These are phyloP conservation scores for Pseudomyrmex pallidus DNA, from an alignment of 1,140 invertebrate species.

Conservation along the genomic window DNA sequence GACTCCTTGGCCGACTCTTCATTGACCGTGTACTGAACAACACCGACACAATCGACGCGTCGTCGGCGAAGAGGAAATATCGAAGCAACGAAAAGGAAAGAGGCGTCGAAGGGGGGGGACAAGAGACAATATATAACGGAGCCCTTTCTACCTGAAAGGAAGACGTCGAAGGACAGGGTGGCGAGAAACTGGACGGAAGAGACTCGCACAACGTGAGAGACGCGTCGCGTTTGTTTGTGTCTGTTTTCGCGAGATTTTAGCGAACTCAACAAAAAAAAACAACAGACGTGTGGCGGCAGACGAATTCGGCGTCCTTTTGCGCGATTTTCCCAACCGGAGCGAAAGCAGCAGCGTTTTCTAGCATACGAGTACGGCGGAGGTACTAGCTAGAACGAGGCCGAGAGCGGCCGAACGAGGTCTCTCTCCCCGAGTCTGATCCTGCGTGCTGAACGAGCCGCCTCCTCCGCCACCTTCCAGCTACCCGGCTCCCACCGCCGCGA, in stretches of 20 bases:
- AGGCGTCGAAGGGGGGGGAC: too few species aligned
- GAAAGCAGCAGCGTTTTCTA: constrained; percentile 64
- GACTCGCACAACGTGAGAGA: constrained; percentile 15
- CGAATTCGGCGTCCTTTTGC: constrained; percentile 3
- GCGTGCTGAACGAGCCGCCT: constrained; percentile 77
- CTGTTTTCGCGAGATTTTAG: background rate
- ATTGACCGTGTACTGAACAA: constrained; percentile 21
- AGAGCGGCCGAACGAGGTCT: constrained; percentile 76
- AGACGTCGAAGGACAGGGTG: background rate
- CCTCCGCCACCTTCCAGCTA: constrained; percentile 56
- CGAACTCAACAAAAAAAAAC: constrained; percentile 9
- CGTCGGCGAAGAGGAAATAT: background rate
- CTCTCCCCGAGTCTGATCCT: constrained; percentile 75
- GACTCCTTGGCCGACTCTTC: background rate
- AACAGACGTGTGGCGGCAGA: background rate
- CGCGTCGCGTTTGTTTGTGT: background rate
- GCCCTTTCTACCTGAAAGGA: background rate
- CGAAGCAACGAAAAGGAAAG: background rate
- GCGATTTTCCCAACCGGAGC: constrained; percentile 37
- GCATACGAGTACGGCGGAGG: constrained; percentile 79
- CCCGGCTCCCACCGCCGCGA: constrained; percentile 28
- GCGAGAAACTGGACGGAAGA: constrained; percentile 8
- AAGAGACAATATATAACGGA: background rate
- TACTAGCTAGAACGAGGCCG: constrained; percentile 77
- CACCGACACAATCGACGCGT: background rate